These are phyloP conservation scores for Dynastes hyllus DNA, from an alignment of 2,888 invertebrate genomes.

Conservation along the genomic window DNA sequence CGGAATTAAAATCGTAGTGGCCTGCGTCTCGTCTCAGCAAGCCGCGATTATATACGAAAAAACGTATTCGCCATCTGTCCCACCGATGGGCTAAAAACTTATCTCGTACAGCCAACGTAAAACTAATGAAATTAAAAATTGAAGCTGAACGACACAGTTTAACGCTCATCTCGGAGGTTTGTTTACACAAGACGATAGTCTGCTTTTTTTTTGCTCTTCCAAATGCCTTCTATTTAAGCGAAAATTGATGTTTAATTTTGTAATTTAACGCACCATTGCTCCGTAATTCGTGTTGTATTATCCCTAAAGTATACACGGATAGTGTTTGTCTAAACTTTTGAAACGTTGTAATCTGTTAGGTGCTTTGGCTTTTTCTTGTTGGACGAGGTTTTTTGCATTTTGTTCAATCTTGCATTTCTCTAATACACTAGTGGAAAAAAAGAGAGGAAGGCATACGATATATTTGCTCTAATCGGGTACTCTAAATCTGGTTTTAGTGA, in stretches of 20 bases:
- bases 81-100: background rate
- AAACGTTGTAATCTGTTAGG: background rate
- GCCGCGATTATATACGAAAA: background rate
- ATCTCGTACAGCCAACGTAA: background rate
- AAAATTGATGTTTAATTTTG: conserved; percentile 11
- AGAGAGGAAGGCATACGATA: background rate
- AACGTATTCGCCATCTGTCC: background rate
- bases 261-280: background rate
- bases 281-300: conserved; percentile 2
- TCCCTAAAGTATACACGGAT: background rate
- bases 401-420: background rate
- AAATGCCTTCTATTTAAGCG: background rate
- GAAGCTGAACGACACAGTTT: background rate
- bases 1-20: conserved; percentile 3
- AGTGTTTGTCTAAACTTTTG: conserved; percentile 8
- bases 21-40: background rate
- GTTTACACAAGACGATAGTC: background rate
- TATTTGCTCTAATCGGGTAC: too few relatives aligned
- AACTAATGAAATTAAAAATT: conserved; percentile 29
- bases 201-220: background rate
- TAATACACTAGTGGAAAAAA: background rate
- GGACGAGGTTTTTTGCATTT: background rate
- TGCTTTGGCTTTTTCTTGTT: background rate
- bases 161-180: background rate
- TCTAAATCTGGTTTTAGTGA: too few relatives aligned